phyloP scores from a whole-genome alignment of 2,888 invertebrate genomes.

The Sthenelais limicola region DNA sequence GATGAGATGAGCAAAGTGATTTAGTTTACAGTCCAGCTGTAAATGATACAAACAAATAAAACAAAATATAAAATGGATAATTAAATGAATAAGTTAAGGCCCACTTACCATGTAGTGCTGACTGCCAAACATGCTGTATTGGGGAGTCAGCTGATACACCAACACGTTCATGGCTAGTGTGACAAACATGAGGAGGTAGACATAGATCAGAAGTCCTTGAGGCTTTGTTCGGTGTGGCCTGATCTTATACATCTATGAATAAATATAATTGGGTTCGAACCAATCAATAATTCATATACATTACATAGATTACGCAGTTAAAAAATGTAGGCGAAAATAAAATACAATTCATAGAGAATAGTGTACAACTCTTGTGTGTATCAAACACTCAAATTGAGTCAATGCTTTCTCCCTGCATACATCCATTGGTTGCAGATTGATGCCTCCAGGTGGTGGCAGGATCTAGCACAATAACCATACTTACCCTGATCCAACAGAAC shows the following conservation, averaged over 20 bases:
- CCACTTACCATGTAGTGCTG: slow-evolving; percentile 64
- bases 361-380: too few relatives aligned
- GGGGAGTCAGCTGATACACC: slow-evolving; percentile 71
- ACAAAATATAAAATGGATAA: too few relatives aligned
- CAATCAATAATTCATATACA: too few relatives aligned
- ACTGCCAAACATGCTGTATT: slow-evolving; percentile 73
- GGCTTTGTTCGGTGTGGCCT: slow-evolving; percentile 69
- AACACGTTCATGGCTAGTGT: slow-evolving; percentile 72
- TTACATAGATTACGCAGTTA: too few relatives aligned
- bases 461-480: slow-evolving; percentile 15
- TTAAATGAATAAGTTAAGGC: background rate
- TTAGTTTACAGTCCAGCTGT: too few relatives aligned
- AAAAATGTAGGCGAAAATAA: too few relatives aligned
- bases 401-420: too few relatives aligned
- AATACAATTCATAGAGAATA: too few relatives aligned
- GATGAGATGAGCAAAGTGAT: too few relatives aligned
- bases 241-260: slow-evolving; percentile 71
- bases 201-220: slow-evolving; percentile 72
- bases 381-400: too few relatives aligned
- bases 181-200: slow-evolving; percentile 71
- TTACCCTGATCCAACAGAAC: slow-evolving; percentile 72
- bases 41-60: too few relatives aligned
- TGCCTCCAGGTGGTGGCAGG: background rate
- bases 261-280: too few relatives aligned
- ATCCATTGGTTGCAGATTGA: background rate